phyloP scores from a whole-genome alignment of 2,113 vertebrate genomes.

The Ammodytes dubius region DNA sequence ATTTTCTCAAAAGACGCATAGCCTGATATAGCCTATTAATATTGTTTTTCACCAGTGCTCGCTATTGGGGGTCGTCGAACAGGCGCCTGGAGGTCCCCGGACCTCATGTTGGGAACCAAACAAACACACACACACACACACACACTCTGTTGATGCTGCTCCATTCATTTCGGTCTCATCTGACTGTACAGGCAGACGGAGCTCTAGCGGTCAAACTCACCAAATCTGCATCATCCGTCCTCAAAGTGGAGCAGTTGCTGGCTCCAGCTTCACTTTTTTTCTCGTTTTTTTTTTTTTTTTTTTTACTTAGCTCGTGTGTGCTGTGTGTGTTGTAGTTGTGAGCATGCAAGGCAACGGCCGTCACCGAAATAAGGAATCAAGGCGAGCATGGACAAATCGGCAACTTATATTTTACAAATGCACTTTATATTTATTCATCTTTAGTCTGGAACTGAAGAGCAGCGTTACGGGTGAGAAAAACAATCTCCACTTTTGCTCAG shows the following conservation, averaged over 20 bases:
- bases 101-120: conserved; percentile 56
- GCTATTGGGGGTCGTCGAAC: not conserved
- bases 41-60: not conserved
- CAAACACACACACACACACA: conserved; percentile 20
- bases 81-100: conserved; percentile 48
- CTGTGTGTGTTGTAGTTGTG: conserved; percentile 54
- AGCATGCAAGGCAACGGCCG: conserved; percentile 80
- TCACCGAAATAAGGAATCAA: conserved; percentile 59
- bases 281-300: not conserved
- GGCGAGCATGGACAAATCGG: conserved; percentile 72
- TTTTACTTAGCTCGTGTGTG: not conserved
- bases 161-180: conserved; percentile 77
- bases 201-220: conserved; percentile 59
- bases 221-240: conserved; percentile 55
- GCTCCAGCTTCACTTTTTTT: conserved; percentile 43
- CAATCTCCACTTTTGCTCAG: not conserved
- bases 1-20: not conserved
- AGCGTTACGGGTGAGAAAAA: conserved; percentile 76
- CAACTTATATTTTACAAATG: conserved; percentile 78
- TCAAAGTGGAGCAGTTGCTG: conserved; percentile 28
- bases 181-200: conserved; percentile 71
- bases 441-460: conserved; percentile 79
- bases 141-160: conserved; percentile 74
- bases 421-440: conserved; percentile 87
- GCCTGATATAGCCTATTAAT: not conserved